Evolutionary conservation across 2,797 vertebrate species (phyloP).

Genomic region (Hafferia zeledoni): DNA sequence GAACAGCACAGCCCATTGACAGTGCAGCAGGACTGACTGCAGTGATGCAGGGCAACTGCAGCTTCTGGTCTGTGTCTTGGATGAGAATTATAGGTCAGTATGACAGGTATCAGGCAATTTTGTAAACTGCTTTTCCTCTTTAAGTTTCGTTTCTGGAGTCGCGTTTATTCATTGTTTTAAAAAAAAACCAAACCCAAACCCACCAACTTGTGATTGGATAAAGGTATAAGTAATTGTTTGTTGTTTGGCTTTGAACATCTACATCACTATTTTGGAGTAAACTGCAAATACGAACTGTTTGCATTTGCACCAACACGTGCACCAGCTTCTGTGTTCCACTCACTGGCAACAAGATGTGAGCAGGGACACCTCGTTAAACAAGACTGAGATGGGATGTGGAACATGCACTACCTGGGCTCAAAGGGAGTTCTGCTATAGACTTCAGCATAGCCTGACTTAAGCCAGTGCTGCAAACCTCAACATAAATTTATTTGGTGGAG

Average conservation of each 20-base stretch:
- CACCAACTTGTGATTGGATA: background rate
- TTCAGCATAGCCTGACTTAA: background rate
- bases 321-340: background rate
- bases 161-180: background rate
- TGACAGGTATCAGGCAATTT: background rate
- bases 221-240: background rate
- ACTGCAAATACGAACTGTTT: background rate
- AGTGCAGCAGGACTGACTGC: background rate
- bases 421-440: background rate
- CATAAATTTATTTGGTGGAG: background rate
- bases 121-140: background rate
- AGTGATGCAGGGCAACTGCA: background rate
- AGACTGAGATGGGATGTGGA: background rate
- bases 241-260: background rate
- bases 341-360: background rate
- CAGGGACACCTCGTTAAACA: background rate
- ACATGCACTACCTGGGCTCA: background rate
- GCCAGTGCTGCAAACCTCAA: background rate
- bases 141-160: background rate
- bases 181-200: background rate
- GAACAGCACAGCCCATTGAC: background rate
- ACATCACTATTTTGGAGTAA: background rate
- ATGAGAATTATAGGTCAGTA: background rate
- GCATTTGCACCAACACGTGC: background rate
- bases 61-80: background rate